These are phyloP conservation scores for Phlogophora meticulosa DNA, from an alignment of 2,888 invertebrate species.

Conservation along the genomic window DNA sequence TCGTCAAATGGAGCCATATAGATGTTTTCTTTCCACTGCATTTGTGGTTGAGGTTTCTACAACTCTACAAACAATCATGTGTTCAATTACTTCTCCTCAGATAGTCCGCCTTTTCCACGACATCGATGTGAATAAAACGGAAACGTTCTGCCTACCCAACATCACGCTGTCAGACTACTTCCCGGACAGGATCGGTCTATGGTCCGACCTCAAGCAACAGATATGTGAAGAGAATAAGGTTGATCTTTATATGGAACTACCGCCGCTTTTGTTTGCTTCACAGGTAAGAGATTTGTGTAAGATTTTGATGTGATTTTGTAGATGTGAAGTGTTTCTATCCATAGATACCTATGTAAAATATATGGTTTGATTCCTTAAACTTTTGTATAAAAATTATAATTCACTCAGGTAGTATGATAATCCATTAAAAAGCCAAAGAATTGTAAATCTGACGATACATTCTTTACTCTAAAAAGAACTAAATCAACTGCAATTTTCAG, in stretches of 20 bases:
- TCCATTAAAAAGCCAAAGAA: too few species aligned
- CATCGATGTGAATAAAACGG: slow-evolving; percentile 79
- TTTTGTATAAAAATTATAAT: too few species aligned
- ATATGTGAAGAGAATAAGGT: slow-evolving; percentile 73
- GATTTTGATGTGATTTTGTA: too few species aligned
- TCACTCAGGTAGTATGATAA: too few species aligned
- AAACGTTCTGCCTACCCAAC: slow-evolving; percentile 78
- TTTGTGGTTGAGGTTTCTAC: too few species aligned
- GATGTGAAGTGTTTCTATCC: too few species aligned
- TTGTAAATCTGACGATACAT: too few species aligned
- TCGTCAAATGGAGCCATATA: too few species aligned
- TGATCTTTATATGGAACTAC: slow-evolving; percentile 78
- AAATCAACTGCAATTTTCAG: slow-evolving; percentile 67
- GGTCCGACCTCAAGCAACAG: slow-evolving; percentile 75
- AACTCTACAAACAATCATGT: too few species aligned
- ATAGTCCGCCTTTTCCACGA: slow-evolving; percentile 85
- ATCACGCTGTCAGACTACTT: slow-evolving; percentile 82
- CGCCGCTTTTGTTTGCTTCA: slow-evolving; percentile 81
- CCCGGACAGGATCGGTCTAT: slow-evolving; percentile 78
- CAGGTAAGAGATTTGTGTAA: slow-evolving; percentile 74
- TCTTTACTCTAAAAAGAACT: not conserved
- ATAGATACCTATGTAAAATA: too few species aligned
- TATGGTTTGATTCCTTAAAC: too few species aligned
- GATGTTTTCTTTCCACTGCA: too few species aligned
- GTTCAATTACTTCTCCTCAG: slow-evolving; percentile 65